Conservation (phyloP, 2,113 vertebrate species). For the Amphiprion percula region DNA sequence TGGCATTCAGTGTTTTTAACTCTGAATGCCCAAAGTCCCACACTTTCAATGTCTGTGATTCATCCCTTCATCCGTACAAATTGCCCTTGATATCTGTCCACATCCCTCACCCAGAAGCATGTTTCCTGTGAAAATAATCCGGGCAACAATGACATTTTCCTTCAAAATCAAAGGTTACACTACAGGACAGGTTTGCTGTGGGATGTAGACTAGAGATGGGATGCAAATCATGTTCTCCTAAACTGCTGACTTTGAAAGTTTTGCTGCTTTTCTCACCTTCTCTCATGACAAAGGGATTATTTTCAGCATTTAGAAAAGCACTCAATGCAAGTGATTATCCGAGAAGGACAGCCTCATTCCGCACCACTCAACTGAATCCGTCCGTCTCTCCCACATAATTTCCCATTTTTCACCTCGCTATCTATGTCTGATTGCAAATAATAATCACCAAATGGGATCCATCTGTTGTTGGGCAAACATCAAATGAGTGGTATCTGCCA, state of each 20-base stretch:
- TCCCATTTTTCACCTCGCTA: background rate
- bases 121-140: background rate
- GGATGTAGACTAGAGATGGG: too few relatives aligned
- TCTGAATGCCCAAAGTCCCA: too few relatives aligned
- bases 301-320: slow-evolving; percentile 11
- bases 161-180: background rate
- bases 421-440: slow-evolving; percentile 42
- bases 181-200: too few relatives aligned
- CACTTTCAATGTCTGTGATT: too few relatives aligned
- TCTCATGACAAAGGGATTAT: background rate
- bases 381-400: slow-evolving; percentile 18
- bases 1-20: too few relatives aligned
- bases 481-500: slow-evolving; percentile 67
- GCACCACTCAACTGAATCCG: background rate
- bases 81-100: too few relatives aligned
- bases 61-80: too few relatives aligned
- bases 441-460: slow-evolving; percentile 66
- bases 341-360: background rate
- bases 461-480: slow-evolving; percentile 76
- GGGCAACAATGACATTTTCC: background rate
- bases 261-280: too few relatives aligned
- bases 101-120: background rate
- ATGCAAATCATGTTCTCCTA: too few relatives aligned
- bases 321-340: background rate
- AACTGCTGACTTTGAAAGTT: background rate